Conservation (phyloP, 2,797 vertebrate genomes). For the Sciurus carolinensis region DNA sequence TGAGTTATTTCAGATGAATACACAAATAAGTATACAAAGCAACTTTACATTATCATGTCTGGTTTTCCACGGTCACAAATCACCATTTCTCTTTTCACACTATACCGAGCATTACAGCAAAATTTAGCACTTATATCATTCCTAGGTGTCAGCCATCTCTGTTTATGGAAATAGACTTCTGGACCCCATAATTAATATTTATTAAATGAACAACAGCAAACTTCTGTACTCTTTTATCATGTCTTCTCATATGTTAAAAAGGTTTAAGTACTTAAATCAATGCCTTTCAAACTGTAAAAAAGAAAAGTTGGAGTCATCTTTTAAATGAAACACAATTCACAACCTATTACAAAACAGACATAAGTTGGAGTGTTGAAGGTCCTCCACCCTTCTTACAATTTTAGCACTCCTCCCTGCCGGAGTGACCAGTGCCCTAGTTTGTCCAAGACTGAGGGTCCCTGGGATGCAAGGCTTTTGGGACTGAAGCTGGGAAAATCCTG, state of each 20-base stretch:
- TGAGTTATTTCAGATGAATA: slow-evolving; percentile 35
- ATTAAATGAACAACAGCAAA: not conserved
- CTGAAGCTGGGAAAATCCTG: not conserved
- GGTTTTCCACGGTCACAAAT: not conserved
- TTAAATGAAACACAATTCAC: slow-evolving; percentile 16
- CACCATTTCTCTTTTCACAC: not conserved
- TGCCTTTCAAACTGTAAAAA: slow-evolving; percentile 34
- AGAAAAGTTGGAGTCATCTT: not conserved
- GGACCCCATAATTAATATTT: not conserved
- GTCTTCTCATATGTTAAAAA: not conserved
- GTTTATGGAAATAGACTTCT: not conserved
- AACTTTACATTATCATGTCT: slow-evolving; percentile 1
- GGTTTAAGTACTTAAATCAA: not conserved
- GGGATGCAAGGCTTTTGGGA: not conserved
- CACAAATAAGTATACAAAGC: slow-evolving; percentile 31
- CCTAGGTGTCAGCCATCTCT: not conserved
- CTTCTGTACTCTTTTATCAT: not conserved
- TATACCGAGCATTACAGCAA: not conserved
- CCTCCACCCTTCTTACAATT: not conserved
- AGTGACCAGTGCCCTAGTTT: not conserved
- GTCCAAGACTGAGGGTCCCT: not conserved
- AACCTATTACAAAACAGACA: not conserved
- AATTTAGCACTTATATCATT: not conserved
- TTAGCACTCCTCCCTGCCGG: not conserved
- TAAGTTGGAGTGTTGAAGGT: not conserved